These are phyloP conservation scores for Miniopterus natalensis DNA, from an alignment of 2,113 vertebrate species.

Conservation along the genomic window DNA sequence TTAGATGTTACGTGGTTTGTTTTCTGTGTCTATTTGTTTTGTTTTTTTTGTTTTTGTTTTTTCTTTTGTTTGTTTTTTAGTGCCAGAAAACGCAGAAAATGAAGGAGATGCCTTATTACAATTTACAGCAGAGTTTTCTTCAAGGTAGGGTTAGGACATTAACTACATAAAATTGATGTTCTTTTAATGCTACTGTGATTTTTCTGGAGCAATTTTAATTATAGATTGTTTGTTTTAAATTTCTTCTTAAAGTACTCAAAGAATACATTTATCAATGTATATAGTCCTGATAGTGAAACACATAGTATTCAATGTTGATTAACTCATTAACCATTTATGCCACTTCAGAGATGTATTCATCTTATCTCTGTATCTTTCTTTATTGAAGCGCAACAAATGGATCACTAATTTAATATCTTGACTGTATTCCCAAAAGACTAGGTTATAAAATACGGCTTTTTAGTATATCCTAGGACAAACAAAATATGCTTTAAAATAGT, in stretches of 20 bases:
- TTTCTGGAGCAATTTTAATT: conserved; percentile 68
- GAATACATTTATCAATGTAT: conserved; percentile 36
- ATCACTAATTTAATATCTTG: conserved; percentile 44
- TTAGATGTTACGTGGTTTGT: conserved; percentile 84
- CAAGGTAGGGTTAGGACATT: conserved; percentile 91
- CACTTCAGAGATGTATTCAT: conserved; percentile 4
- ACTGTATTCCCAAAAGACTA: conserved; percentile 15
- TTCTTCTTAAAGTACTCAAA: conserved; percentile 52
- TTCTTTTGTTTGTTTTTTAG: conserved; percentile 87
- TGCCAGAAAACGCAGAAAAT: conserved; percentile 99
- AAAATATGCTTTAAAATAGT: not conserved
- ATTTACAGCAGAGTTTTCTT: conserved; percentile 99
- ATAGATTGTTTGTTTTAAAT: conserved; percentile 57
- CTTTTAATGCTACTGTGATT: conserved; percentile 68
- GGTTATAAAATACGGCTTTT: conserved; percentile 29
- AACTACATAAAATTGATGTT: conserved; percentile 68
- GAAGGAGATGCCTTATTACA: conserved; percentile 99
- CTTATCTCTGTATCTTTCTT: conserved; percentile 29
- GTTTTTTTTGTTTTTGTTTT: conserved; percentile 82
- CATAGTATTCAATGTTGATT: not conserved
- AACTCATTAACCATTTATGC: conserved; percentile 20
- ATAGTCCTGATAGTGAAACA: conserved; percentile 30
- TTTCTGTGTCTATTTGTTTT: conserved; percentile 86
- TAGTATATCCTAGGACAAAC: conserved; percentile 39
- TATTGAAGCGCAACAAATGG: not conserved